These are phyloP conservation scores for Nematopogon swammerdamellus DNA, from an alignment of 2,888 invertebrate species.

Conservation along the genomic window DNA sequence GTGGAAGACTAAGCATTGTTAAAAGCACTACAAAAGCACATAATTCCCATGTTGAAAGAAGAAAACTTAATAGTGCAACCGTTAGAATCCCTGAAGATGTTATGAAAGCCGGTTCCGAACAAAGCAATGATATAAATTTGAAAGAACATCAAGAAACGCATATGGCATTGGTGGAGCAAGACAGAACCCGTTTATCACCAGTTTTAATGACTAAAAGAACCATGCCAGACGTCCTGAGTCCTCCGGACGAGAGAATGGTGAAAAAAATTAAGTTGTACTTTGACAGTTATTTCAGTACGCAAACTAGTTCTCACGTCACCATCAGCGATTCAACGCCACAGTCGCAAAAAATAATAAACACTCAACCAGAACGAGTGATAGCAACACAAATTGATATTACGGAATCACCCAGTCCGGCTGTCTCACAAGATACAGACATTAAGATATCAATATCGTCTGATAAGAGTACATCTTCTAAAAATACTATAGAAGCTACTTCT, in stretches of 20 bases:
- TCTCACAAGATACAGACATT: neutral
- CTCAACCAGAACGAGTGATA: neutral
- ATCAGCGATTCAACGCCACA: neutral
- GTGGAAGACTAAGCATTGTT: too few relatives aligned
- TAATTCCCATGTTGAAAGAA: neutral
- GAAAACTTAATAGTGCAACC: neutral
- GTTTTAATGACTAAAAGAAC: neutral
- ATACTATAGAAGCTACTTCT: neutral
- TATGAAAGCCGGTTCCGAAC: too few relatives aligned
- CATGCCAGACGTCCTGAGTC: neutral
- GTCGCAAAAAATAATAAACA: neutral
- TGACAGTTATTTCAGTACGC: constrained; percentile 31
- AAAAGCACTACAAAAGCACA: neutral
- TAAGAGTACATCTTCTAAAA: neutral
- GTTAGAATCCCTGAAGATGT: too few relatives aligned
- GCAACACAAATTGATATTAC: neutral
- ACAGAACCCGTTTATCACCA: neutral
- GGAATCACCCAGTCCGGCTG: neutral
- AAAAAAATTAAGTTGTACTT: constrained; percentile 32
- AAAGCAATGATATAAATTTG: too few relatives aligned
- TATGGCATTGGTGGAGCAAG: too few relatives aligned
- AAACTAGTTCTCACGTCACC: constrained; percentile 21
- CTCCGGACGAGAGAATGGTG: constrained; percentile 14
- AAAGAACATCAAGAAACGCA: too few relatives aligned
- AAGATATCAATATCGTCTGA: neutral